Base-by-base conservation (phyloP, 2,797 vertebrate genomes). In the Acropternis orthonyx region DNA sequence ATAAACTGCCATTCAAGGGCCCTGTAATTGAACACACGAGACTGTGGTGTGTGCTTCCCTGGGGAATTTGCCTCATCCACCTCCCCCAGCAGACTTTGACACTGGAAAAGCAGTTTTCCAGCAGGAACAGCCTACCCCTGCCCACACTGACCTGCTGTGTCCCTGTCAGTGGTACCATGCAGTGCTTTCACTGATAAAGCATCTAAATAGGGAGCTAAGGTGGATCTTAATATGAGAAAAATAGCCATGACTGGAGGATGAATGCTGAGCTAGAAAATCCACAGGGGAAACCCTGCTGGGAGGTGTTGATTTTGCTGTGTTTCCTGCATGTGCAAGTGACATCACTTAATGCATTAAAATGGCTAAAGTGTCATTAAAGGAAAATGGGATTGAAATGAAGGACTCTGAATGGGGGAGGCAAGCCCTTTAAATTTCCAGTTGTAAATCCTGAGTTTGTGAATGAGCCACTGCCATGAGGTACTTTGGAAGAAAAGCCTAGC, bases 371-470 rank as follows among this genome's bases (percentile, higher is more conserved):
- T 49, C 62, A 32, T 88, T 85, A 69, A 65, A 69, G 41, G 46
- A 71, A 93, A 94, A 84, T 61, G 15, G 37, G 93, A 95, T 88
- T 6, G 30, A 93, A 87, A 46, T 66, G 72, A 95, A 84, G 54
- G 37, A 61, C 69, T n/a, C 41, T 9, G 27, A 22, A 63, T 77
- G 44, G 6, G 2, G 39, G 73, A 89, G 65, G 51, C 18, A 36
- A 93, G 51, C 41, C 55, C 88, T 91, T 76, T 87, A 66, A 73
- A 82, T 92, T 89, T 74, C 66, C 63, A 76, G 80, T 62, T 58
- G 44, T 72, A 80, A 88, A 49, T 4, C 20, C 46, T 0, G 4
- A 32, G 55, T 83, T 75, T 88, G 72, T 89, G 75, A 89, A 55
- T 93, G 28, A 93, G 79, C n/a, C 6, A 8, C 28, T 77, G 62